Evolutionary conservation across 1,140 invertebrate species (phyloP).

Genomic region (Drosophila pachea): DNA sequence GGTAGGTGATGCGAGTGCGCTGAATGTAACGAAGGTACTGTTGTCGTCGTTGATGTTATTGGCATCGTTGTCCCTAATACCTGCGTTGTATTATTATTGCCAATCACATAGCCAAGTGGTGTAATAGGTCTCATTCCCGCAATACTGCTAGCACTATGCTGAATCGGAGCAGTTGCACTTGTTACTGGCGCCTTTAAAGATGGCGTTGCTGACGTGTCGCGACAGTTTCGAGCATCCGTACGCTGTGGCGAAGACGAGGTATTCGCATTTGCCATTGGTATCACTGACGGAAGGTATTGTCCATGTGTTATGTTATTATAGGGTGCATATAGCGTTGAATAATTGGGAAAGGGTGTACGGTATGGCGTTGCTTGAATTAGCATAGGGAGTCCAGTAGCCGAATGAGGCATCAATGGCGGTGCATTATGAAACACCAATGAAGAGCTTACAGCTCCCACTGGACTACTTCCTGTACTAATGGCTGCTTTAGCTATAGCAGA

Average conservation of each 20-base stretch:
- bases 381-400: slow-evolving; percentile 80
- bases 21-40: slow-evolving; percentile 36
- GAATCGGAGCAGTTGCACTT: slow-evolving; percentile 28
- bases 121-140: slow-evolving; percentile 59
- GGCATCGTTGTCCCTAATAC: slow-evolving; percentile 26
- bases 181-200: slow-evolving; percentile 78
- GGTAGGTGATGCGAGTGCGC: slow-evolving; percentile 51
- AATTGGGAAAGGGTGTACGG: slow-evolving; percentile 82
- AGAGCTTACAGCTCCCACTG: slow-evolving; percentile 42
- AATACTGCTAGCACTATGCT: slow-evolving; percentile 32
- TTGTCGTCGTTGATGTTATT: slow-evolving; percentile 37
- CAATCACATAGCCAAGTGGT: slow-evolving; percentile 50
- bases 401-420: slow-evolving; percentile 60
- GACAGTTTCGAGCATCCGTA: slow-evolving; percentile 81
- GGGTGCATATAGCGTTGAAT: slow-evolving; percentile 84
- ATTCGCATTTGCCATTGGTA: slow-evolving; percentile 81
- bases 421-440: slow-evolving; percentile 58
- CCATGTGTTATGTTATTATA: slow-evolving; percentile 85
- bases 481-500: slow-evolving; percentile 34
- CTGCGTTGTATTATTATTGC: slow-evolving; percentile 38
- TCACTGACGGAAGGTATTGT: slow-evolving; percentile 81
- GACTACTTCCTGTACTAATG: slow-evolving; percentile 30
- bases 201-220: slow-evolving; percentile 79
- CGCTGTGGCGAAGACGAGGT: slow-evolving; percentile 81
- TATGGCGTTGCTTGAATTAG: slow-evolving; percentile 83